Percentiles rank a stretch among this genome's conserved stretches.
phyloP scores from a whole-genome alignment of 2,888 invertebrate genomes.

The Ophion ellenae region DNA sequence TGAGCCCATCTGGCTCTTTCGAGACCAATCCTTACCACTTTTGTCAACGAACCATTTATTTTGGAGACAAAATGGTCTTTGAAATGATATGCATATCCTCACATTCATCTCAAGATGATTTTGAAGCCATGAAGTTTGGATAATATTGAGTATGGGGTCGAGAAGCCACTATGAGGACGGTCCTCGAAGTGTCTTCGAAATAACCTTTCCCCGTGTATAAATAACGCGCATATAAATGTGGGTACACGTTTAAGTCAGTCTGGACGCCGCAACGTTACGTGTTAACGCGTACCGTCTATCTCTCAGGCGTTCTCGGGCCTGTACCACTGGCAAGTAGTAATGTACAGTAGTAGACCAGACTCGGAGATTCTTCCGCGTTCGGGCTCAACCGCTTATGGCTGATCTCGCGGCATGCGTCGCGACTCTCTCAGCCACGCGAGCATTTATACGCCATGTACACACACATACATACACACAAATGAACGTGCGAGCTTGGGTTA shows the following conservation, averaged over 20 bases:
- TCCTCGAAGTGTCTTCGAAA: not conserved
- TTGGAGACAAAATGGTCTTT: not conserved
- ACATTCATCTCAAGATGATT: not conserved
- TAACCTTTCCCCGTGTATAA: not conserved
- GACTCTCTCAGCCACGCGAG: conserved; percentile 66
- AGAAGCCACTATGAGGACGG: not conserved
- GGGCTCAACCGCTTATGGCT: conserved; percentile 78
- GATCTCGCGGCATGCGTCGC: conserved; percentile 66
- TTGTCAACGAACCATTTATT: not conserved
- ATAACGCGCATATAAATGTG: not conserved
- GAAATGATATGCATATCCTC: not conserved
- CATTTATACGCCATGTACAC: conserved; percentile 26
- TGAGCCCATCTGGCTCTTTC: not conserved
- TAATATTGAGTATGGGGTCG: not conserved
- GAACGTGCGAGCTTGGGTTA: not conserved
- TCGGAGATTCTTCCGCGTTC: conserved; percentile 80
- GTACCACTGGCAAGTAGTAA: conserved; percentile 46
- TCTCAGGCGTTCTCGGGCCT: conserved; percentile 16
- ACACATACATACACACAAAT: not conserved
- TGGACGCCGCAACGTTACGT: conserved; percentile 56
- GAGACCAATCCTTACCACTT: not conserved
- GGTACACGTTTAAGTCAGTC: conserved; percentile 26
- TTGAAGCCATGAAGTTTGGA: not conserved
- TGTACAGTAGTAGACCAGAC: conserved; percentile 62
- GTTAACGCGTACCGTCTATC: conserved; percentile 35